Conservation (phyloP, 2,113 vertebrate genomes). For the Emydura subglobosa region DNA sequence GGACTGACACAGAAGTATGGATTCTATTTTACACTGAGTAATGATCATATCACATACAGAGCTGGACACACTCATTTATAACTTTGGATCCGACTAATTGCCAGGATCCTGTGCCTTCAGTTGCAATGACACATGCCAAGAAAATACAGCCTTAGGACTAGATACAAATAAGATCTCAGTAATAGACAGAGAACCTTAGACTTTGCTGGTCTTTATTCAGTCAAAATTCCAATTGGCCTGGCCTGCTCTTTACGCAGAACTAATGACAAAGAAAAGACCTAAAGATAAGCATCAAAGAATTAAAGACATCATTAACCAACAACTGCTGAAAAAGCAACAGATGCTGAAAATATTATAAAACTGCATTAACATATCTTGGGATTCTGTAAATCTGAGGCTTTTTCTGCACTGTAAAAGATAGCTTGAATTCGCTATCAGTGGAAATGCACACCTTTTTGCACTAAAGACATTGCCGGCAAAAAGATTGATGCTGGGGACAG, state of each 20-base stretch:
- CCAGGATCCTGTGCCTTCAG: slow-evolving; percentile 50
- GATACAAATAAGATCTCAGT: slow-evolving; percentile 27
- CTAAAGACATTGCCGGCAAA: slow-evolving; percentile 15
- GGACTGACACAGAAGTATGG: slow-evolving; percentile 34
- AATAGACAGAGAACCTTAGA: background rate
- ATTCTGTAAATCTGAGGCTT: slow-evolving; percentile 32
- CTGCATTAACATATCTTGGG: slow-evolving; percentile 37
- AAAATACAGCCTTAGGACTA: slow-evolving; percentile 15
- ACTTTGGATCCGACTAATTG: slow-evolving; percentile 65
- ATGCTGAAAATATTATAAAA: background rate
- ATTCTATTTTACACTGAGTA: slow-evolving; percentile 50
- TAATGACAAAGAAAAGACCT: slow-evolving; percentile 25
- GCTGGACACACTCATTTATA: slow-evolving; percentile 66
- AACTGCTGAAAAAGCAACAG: background rate
- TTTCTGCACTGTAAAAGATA: slow-evolving; percentile 8
- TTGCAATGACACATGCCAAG: slow-evolving; percentile 30
- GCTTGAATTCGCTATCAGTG: background rate
- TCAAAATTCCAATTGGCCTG: slow-evolving; percentile 19
- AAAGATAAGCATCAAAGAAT: slow-evolving; percentile 40
- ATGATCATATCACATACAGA: slow-evolving; percentile 46
- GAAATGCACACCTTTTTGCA: background rate
- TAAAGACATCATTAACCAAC: slow-evolving; percentile 53
- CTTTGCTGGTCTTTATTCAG: background rate
- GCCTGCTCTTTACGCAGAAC: slow-evolving; percentile 13
- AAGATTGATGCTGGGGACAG: slow-evolving; percentile 30